A percentile compares a stretch with the other conserved stretches of the same genome.
Evolutionary conservation across 1,140 invertebrate genomes (phyloP).

Genomic region (Pinna nobilis): DNA sequence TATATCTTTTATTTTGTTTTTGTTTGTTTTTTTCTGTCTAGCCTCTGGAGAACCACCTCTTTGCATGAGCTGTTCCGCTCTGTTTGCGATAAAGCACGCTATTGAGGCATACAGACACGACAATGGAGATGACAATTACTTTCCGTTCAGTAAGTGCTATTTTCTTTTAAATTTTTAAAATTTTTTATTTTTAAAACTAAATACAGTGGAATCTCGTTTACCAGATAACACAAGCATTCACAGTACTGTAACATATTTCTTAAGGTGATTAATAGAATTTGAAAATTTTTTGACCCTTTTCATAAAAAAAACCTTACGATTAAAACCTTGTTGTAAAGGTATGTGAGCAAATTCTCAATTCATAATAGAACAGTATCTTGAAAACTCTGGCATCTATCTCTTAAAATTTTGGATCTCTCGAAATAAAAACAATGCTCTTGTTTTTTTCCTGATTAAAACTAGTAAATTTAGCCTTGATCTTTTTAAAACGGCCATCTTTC

Average conservation of each 20-base stretch:
- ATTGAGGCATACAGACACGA: constrained; percentile 60
- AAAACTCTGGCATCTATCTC: no score
- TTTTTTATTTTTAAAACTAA: neutral
- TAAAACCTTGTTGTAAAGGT: no score
- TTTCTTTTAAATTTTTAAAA: neutral
- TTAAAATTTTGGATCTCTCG: no score
- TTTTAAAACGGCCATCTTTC: no score
- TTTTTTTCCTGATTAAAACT: no score
- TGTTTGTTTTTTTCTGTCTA: constrained; percentile 38
- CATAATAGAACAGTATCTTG: no score
- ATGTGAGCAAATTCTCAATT: no score
- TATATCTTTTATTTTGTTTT: neutral
- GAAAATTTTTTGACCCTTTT: no score
- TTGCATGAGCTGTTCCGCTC: constrained; percentile 62
- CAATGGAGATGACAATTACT: constrained; percentile 52
- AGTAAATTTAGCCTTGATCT: no score
- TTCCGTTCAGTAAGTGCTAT: constrained; percentile 51
- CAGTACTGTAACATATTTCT: neutral
- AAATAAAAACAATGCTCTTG: no score
- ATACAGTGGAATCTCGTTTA: neutral
- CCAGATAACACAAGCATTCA: neutral
- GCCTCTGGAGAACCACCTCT: constrained; percentile 73
- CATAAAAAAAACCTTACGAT: no score
- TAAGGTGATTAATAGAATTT: neutral
- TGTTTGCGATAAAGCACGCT: constrained; percentile 67